Percentiles rank a stretch among this genome's conserved stretches.
These are phyloP conservation scores for Zosterops pallidus DNA, from an alignment of 2,113 vertebrate genomes.

Conservation along the genomic window DNA sequence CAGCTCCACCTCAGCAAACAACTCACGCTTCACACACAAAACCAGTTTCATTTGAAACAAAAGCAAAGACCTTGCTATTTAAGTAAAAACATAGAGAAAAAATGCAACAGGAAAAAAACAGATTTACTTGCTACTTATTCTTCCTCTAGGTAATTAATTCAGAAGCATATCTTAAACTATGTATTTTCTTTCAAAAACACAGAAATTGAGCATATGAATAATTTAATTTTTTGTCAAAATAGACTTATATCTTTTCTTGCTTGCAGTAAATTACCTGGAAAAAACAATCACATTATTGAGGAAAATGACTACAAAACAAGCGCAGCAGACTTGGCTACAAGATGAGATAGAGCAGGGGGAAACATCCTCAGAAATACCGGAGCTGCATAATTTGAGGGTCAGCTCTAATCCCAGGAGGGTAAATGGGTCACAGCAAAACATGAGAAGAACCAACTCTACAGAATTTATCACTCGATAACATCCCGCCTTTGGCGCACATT, in stretches of 20 bases:
- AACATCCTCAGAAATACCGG: not conserved
- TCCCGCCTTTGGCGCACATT: not conserved
- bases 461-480: not conserved
- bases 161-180: not conserved
- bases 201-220: not conserved
- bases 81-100: not conserved
- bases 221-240: not conserved
- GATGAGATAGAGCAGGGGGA: not conserved
- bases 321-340: not conserved
- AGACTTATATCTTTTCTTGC: not conserved
- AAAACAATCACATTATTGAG: not conserved
- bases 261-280: not conserved
- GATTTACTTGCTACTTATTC: not conserved
- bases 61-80: not conserved
- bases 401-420: not conserved
- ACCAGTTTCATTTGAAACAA: not conserved
- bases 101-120: not conserved
- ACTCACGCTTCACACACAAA: not conserved
- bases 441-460: not conserved
- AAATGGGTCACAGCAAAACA: not conserved
- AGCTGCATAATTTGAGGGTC: not conserved
- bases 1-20: not conserved
- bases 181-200: not conserved
- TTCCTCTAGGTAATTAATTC: not conserved
- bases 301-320: not conserved